phyloP scores from a whole-genome alignment of 2,113 vertebrate species.

The Nycticryphes semicollaris region DNA sequence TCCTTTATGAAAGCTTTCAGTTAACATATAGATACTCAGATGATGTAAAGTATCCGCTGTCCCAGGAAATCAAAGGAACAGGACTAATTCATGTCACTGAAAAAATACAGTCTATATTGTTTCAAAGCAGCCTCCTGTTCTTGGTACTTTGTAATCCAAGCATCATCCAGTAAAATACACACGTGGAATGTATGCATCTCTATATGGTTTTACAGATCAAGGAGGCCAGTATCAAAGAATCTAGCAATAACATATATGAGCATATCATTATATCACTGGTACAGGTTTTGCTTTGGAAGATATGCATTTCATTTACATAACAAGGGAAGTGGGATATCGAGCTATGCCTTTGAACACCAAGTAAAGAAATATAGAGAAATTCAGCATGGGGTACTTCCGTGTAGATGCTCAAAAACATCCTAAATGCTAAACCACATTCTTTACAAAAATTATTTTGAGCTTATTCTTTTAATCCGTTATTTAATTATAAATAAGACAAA shows the following conservation, averaged over 20 bases:
- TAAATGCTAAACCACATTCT: not conserved
- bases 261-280: not conserved
- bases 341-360: not conserved
- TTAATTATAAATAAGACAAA: slow-evolving; percentile 66
- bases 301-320: not conserved
- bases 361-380: not conserved
- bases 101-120: not conserved
- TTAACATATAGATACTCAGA: not conserved
- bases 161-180: not conserved
- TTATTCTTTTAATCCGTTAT: slow-evolving; percentile 59
- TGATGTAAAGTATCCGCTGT: not conserved
- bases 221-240: not conserved
- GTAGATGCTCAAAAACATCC: not conserved
- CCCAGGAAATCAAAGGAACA: not conserved
- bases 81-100: not conserved
- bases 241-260: not conserved
- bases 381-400: not conserved
- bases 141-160: not conserved
- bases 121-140: not conserved
- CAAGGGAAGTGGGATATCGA: not conserved
- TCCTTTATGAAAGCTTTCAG: not conserved
- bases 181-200: not conserved
- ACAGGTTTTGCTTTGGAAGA: not conserved
- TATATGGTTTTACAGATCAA: not conserved
- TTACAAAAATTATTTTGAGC: slow-evolving; percentile 27